Percentiles rank a stretch among this genome's conserved stretches.
These are phyloP conservation scores for Rhinella marina DNA, from an alignment of 2,797 vertebrate species.

Conservation along the genomic window DNA sequence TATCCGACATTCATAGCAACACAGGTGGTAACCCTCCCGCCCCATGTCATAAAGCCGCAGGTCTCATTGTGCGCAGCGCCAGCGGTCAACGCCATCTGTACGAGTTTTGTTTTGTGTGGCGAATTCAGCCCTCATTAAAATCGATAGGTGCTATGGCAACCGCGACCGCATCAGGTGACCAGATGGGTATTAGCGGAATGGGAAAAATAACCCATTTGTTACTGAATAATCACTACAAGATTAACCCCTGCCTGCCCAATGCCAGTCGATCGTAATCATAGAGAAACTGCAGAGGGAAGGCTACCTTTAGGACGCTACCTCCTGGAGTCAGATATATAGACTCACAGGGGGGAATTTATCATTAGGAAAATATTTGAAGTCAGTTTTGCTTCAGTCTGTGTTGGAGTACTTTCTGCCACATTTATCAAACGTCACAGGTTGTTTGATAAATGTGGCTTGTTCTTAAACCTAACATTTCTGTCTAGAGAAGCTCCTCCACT, in stretches of 20 bases:
- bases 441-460: too few species aligned
- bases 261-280: not conserved
- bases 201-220: constrained; percentile 1
- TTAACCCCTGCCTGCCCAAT: not conserved
- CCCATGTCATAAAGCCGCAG: not conserved
- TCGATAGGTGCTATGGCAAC: constrained; percentile 55
- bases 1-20: not conserved
- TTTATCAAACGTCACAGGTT: too few species aligned
- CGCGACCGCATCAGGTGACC: constrained; percentile 19
- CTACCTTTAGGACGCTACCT: not conserved
- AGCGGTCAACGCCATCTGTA: constrained; percentile 26
- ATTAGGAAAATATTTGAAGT: too few species aligned
- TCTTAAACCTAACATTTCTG: too few species aligned
- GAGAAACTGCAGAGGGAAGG: not conserved
- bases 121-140: constrained; percentile 45
- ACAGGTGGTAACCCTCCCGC: not conserved
- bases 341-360: too few species aligned
- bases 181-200: constrained; percentile 8
- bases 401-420: too few species aligned
- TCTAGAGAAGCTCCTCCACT: too few species aligned
- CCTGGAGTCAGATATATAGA: too few species aligned
- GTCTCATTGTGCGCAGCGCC: not conserved
- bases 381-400: too few species aligned
- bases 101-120: not conserved
- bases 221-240: constrained; percentile 18